Percentiles rank a stretch among this genome's conserved stretches.
phyloP scores from a whole-genome alignment of 2,113 vertebrate genomes.

The Butastur rufipennis region DNA sequence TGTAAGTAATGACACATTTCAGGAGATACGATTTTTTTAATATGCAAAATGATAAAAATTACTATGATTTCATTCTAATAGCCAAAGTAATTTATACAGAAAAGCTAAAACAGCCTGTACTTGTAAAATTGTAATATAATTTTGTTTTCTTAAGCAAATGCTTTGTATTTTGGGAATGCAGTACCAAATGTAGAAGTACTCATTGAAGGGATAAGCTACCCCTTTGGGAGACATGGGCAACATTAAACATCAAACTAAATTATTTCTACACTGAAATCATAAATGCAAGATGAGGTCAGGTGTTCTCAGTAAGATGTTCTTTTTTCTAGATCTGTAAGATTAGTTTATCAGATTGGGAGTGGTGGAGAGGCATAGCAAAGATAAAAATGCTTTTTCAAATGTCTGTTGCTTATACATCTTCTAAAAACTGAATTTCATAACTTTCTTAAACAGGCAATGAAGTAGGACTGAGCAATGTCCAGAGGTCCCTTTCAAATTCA shows the following conservation, averaged over 20 bases:
- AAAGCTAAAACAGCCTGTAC: not conserved
- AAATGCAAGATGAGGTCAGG: not conserved
- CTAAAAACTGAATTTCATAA: not conserved
- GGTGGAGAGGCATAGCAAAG: not conserved
- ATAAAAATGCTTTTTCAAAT: not conserved
- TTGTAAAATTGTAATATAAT: not conserved
- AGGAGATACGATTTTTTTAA: not conserved
- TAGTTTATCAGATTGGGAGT: not conserved
- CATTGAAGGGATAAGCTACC: not conserved
- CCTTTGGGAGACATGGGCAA: not conserved
- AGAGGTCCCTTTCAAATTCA: not conserved
- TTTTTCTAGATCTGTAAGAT: not conserved
- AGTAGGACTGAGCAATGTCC: not conserved
- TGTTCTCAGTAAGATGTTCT: not conserved
- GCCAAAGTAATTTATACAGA: not conserved
- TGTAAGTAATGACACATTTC: not conserved
- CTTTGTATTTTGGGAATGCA: not conserved
- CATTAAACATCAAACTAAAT: not conserved
- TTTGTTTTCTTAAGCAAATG: not conserved
- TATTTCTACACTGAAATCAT: not conserved
- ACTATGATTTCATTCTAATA: not conserved
- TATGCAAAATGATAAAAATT: not conserved
- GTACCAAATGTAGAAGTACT: not conserved
- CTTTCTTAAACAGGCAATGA: not conserved
- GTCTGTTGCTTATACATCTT: not conserved